Conservation (phyloP, 2,113 vertebrate species). For the Cairina moschata region DNA sequence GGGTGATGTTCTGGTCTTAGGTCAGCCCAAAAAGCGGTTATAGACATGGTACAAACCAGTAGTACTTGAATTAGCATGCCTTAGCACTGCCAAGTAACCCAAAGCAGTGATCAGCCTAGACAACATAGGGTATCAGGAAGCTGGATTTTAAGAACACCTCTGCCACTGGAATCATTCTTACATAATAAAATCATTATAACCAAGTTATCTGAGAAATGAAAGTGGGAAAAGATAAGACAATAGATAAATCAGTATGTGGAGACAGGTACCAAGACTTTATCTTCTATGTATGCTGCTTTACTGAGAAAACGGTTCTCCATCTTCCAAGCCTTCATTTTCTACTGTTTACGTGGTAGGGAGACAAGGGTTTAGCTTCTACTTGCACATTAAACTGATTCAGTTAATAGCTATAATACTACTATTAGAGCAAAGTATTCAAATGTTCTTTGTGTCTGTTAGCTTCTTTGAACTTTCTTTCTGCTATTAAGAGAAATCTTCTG, state of each 20-base stretch:
- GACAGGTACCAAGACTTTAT: background rate
- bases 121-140: background rate
- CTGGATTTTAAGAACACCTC: background rate
- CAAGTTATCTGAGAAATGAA: background rate
- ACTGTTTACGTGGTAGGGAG: background rate
- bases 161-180: background rate
- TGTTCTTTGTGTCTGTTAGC: background rate
- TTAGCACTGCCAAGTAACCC: background rate
- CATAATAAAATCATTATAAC: background rate
- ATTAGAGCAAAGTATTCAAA: background rate
- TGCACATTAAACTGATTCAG: background rate
- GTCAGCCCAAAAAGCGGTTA: background rate
- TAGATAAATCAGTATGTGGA: background rate
- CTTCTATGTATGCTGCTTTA: background rate
- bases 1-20: background rate
- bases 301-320: background rate
- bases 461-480: background rate
- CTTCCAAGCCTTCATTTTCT: background rate
- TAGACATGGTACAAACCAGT: background rate
- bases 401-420: background rate
- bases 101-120: background rate
- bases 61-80: background rate
- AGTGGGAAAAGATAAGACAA: background rate
- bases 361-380: background rate
- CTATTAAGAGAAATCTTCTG: background rate